phyloP scores from a whole-genome alignment of 2,797 vertebrate species.

The Neolamprologus multifasciatus region DNA sequence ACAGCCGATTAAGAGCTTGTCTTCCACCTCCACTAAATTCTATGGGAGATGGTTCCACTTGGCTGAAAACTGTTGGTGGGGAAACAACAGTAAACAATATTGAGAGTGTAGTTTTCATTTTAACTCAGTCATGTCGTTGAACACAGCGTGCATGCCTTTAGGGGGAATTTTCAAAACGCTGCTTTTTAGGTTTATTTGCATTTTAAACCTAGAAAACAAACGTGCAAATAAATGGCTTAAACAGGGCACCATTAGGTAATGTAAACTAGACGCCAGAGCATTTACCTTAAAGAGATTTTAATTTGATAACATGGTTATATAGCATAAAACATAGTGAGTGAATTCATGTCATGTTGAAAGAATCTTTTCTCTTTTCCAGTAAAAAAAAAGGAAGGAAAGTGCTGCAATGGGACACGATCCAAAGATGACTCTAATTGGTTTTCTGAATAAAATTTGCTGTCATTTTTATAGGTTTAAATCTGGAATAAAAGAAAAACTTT shows the following conservation, averaged over 20 bases:
- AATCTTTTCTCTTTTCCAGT: neutral
- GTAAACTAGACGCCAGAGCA: conserved; percentile 4
- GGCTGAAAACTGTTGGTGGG: conserved; percentile 54
- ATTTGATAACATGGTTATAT: conserved; percentile 6
- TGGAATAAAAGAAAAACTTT: neutral
- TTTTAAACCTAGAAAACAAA: conserved; percentile 16
- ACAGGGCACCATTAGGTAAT: conserved; percentile 25
- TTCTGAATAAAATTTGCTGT: conserved; percentile 1
- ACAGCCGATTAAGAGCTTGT: conserved; percentile 73
- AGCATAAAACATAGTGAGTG: neutral
- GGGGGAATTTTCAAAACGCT: conserved; percentile 37
- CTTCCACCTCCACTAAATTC: conserved; percentile 68
- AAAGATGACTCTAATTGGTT: neutral
- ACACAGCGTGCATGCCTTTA: conserved; percentile 29
- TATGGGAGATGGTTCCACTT: conserved; percentile 68
- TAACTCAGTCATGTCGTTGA: conserved; percentile 49
- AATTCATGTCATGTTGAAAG: neutral
- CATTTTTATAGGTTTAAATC: neutral
- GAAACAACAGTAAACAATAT: conserved; percentile 54
- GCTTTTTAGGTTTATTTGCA: conserved; percentile 38
- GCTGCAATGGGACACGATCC: neutral
- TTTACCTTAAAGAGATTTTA: conserved; percentile 1
- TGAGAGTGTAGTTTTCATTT: conserved; percentile 51
- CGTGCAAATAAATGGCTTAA: conserved; percentile 4
- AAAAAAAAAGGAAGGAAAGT: neutral